Percentiles rank a stretch among this genome's conserved stretches.
Evolutionary conservation across 2,797 vertebrate genomes (phyloP).

Genomic region (Allobates femoralis): DNA sequence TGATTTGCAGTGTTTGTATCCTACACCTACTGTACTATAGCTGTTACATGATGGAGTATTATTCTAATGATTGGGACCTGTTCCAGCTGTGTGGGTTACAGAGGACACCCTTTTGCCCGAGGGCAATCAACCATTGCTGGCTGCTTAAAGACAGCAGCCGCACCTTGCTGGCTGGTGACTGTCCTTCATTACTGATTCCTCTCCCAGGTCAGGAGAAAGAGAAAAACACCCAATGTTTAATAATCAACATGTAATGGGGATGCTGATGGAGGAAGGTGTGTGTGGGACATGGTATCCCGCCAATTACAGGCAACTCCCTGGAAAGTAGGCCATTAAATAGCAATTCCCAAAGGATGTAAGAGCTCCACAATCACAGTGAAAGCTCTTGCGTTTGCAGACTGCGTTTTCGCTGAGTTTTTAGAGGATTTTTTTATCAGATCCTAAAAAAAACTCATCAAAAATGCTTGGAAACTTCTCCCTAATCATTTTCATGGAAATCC

Average conservation of each 20-base stretch:
- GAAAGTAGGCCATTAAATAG: slow-evolving; percentile 11
- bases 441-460: too few species aligned
- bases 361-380: background rate
- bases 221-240: slow-evolving; percentile 58
- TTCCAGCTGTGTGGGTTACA: background rate
- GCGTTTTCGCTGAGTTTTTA: too few species aligned
- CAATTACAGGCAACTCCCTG: slow-evolving; percentile 54
- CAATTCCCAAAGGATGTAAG: background rate
- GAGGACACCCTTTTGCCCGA: slow-evolving; percentile 61
- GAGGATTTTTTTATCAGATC: too few species aligned
- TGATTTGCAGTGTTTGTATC: slow-evolving; percentile 29
- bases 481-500: too few species aligned
- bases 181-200: slow-evolving; percentile 58
- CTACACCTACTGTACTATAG: background rate
- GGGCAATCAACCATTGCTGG: slow-evolving; percentile 18
- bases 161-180: background rate
- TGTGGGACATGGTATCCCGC: slow-evolving; percentile 12
- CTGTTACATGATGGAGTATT: slow-evolving; percentile 44
- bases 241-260: slow-evolving; percentile 47
- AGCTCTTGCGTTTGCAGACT: too few species aligned
- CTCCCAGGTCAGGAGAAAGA: slow-evolving; percentile 51
- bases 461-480: too few species aligned
- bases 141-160: slow-evolving; percentile 52
- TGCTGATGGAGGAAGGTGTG: slow-evolving; percentile 47
- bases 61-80: slow-evolving; percentile 43